A percentile compares a stretch with the other conserved stretches of the same genome.
Evolutionary conservation across 2,113 vertebrate species (phyloP).

Genomic region (Psephotus haematonotus): DNA sequence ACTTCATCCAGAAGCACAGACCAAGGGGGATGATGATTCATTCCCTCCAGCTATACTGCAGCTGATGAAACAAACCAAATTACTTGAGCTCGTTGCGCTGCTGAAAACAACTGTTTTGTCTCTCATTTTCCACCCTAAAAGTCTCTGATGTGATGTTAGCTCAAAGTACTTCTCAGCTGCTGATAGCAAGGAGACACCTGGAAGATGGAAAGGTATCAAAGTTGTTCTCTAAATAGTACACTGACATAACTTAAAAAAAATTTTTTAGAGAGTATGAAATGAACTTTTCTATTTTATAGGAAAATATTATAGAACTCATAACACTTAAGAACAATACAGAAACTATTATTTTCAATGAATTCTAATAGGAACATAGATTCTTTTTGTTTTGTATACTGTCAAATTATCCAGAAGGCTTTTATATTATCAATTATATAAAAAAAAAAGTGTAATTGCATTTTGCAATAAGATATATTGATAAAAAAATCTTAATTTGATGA

Average conservation of each 20-base stretch:
- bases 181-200: not conserved
- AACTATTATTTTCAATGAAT: not conserved
- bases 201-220: not conserved
- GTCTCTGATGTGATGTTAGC: not conserved
- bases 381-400: not conserved
- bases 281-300: not conserved
- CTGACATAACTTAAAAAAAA: not conserved
- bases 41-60: not conserved
- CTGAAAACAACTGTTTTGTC: not conserved
- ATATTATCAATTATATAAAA: not conserved
- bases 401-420: not conserved
- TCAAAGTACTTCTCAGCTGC: not conserved
- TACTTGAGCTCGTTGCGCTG: not conserved
- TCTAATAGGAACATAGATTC: not conserved
- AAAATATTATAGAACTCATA: not conserved
- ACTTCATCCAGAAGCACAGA: not conserved
- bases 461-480: not conserved
- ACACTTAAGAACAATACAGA: not conserved
- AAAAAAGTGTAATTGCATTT: constrained; percentile 14
- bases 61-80: not conserved
- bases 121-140: not conserved
- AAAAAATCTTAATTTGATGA: constrained; percentile 2
- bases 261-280: not conserved
- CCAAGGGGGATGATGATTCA: not conserved
- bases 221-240: not conserved